Base-by-base conservation (phyloP, 2,113 vertebrate species). In the Synchiropus splendidus region DNA sequence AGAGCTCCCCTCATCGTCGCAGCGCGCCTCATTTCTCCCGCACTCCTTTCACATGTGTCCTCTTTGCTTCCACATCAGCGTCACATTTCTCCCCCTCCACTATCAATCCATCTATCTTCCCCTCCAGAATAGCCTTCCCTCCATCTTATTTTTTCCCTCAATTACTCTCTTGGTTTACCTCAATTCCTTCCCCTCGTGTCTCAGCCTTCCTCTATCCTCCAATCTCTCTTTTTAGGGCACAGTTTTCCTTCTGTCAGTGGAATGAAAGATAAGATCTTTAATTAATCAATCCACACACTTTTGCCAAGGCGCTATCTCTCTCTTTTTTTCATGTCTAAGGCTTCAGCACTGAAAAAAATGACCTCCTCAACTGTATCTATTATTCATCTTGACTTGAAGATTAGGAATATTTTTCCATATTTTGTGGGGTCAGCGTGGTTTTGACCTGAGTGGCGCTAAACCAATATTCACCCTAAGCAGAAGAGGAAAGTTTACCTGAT, bases 241-340 rank as follows among this genome's bases (percentile, higher is more conserved):
- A 13, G 51, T 32, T 56, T 47, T 65, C 41, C 60, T 50, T 68
- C 45, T 57, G 48, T 55, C 49, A 18, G 62, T 54, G 21, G 52
- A 74, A 70, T 62, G 47, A 56, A 56, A 52, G 79, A 80, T 80
- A 77, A 66, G 65, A 78, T 78, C 71, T 80, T 80, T 74, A 80
- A 77, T 82, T 78, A 78, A 80, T 80, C 75, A 63, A 64, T 68
- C 67, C 68, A 57, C 64, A 69, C 71, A 35, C 68, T 51, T 55
- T 68, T 73, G 58, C 60, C 14, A 21, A 66, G 21, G 21, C 51
- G 31, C 35, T 31, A 51, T 42, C 51, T 71, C 40, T 41, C 49
- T 39, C 43, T 27, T 27, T 27, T n/a, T 72, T 48, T 60, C 51
- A 21, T 49, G 61, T 64, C 42, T 51, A 35, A 12, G 43, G 44